A percentile compares a stretch with the other conserved stretches of the same genome.
Evolutionary conservation across 2,888 invertebrate species (phyloP).

Genomic region (Phrixothrix hirtus): DNA sequence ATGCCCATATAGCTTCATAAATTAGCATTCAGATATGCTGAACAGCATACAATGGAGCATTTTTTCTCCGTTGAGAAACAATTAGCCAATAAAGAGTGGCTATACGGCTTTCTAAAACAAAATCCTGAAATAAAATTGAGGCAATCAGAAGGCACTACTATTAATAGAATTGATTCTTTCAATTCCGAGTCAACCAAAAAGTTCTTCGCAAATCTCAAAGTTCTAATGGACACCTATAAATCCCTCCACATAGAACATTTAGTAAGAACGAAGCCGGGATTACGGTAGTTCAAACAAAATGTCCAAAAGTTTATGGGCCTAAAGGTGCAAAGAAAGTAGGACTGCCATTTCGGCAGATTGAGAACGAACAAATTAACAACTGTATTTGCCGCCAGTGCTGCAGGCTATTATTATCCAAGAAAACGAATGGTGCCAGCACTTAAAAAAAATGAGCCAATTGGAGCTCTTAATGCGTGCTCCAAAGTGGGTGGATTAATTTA

Average conservation of each 20-base stretch:
- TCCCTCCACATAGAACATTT: not conserved
- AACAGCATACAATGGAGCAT: too few species aligned
- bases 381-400: constrained; percentile 6
- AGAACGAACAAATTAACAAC: constrained; percentile 14
- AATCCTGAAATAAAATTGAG: too few species aligned
- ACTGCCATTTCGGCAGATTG: constrained; percentile 5
- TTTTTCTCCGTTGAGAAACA: too few species aligned
- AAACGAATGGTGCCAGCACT: constrained; percentile 10
- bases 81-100: too few species aligned
- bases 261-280: not conserved
- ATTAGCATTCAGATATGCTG: constrained; percentile 28
- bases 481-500: constrained; percentile 16
- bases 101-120: too few species aligned
- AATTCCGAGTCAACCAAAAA: too few species aligned
- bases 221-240: not conserved
- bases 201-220: not conserved
- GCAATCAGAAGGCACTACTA: too few species aligned
- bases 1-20: constrained; percentile 25
- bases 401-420: constrained; percentile 12
- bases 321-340: constrained; percentile 6
- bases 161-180: too few species aligned
- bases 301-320: too few species aligned
- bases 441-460: constrained; percentile 23
- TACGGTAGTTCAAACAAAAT: constrained; percentile 4
- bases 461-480: constrained; percentile 16